Percentiles rank a stretch among this genome's conserved stretches.
Evolutionary conservation across 2,888 invertebrate species (phyloP).

Genomic region (Melanchra persicariae): DNA sequence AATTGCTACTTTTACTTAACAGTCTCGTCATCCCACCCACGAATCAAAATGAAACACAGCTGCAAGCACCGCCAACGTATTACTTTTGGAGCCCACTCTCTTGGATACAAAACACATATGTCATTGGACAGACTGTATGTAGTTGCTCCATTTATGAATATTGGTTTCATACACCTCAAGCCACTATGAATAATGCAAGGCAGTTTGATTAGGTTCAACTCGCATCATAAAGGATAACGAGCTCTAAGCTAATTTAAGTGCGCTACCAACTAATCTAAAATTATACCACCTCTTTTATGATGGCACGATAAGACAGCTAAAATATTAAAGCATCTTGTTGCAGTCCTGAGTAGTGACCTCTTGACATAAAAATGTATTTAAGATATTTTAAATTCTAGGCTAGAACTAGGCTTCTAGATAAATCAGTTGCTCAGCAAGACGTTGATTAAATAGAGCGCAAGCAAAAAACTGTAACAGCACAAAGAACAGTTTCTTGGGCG

Average conservation of each 20-base stretch:
- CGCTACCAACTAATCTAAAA: conserved; percentile 53
- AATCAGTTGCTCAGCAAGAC: conserved; percentile 4
- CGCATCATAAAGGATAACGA: conserved; percentile 39
- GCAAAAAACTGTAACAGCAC: conserved; percentile 11
- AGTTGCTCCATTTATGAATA: neutral
- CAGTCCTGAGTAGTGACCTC: conserved; percentile 15
- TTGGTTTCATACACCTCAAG: conserved; percentile 9
- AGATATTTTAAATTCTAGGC: neutral
- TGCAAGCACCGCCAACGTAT: conserved; percentile 8
- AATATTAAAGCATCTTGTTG: conserved; percentile 52
- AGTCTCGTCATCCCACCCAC: neutral
- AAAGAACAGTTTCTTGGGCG: conserved; percentile 2
- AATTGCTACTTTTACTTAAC: conserved; percentile 2
- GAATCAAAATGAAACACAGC: conserved; percentile 39
- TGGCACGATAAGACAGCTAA: conserved; percentile 38
- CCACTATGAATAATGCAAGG: conserved; percentile 41
- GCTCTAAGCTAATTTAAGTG: conserved; percentile 35
- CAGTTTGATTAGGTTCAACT: conserved; percentile 35
- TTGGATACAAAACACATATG: conserved; percentile 1
- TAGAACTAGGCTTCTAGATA: neutral
- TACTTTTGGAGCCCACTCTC: conserved; percentile 11
- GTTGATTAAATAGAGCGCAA: conserved; percentile 17
- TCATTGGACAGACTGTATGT: neutral
- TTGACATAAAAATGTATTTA: conserved; percentile 28
- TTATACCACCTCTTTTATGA: conserved; percentile 50